These are phyloP conservation scores for Halocaridina rubra DNA, from an alignment of 2,888 invertebrate species.

Conservation along the genomic window DNA sequence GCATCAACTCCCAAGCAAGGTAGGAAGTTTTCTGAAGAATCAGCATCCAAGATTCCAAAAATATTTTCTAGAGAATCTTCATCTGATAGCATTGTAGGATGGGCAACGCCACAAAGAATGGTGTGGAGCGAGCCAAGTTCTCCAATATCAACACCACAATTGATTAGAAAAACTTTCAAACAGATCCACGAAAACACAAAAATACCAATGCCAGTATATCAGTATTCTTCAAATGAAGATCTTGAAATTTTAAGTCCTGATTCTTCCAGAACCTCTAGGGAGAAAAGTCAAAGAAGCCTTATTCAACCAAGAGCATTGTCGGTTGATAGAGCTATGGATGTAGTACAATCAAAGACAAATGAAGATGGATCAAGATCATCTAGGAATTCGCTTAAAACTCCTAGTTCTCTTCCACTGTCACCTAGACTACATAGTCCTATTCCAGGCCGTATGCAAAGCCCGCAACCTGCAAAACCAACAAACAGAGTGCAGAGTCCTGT, in stretches of 20 bases:
- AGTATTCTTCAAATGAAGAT: slow-evolving; percentile 50
- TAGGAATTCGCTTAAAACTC: neutral
- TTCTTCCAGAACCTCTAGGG: slow-evolving; percentile 29
- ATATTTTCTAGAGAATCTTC: slow-evolving; percentile 33
- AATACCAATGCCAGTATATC: slow-evolving; percentile 50
- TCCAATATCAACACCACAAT: slow-evolving; percentile 44
- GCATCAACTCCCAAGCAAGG: slow-evolving; percentile 19
- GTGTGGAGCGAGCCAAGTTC: slow-evolving; percentile 48
- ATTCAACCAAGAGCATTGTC: slow-evolving; percentile 31
- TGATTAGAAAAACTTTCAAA: slow-evolving; percentile 48
- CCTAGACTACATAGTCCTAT: slow-evolving; percentile 13
- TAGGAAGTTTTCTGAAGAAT: slow-evolving; percentile 23
- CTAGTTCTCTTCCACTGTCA: slow-evolving; percentile 16
- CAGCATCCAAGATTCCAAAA: neutral
- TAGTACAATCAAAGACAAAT: neutral
- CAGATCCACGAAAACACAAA: slow-evolving; percentile 45
- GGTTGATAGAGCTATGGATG: slow-evolving; percentile 37
- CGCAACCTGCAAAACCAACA: neutral
- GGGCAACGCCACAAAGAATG: slow-evolving; percentile 9
- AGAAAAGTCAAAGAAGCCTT: slow-evolving; percentile 39
- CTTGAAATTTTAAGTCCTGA: slow-evolving; percentile 51
- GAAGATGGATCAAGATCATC: slow-evolving; percentile 9
- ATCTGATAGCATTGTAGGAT: slow-evolving; percentile 20
- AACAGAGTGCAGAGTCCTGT: neutral
- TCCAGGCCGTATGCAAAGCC: neutral